Conservation (phyloP, 2,113 vertebrate genomes). For the Phrynocephalus versicolor region DNA sequence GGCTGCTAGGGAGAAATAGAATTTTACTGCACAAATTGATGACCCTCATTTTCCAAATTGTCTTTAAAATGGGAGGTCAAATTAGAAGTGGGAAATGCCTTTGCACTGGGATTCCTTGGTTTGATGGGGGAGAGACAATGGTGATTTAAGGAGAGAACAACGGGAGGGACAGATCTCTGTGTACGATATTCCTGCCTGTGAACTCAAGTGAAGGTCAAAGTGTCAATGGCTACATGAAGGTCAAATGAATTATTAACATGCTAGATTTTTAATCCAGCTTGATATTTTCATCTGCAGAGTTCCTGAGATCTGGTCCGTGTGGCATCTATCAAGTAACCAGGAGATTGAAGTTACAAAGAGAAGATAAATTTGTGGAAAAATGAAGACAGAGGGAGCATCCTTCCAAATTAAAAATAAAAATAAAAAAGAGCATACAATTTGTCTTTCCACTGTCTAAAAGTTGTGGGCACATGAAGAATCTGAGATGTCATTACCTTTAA, state of each 20-base stretch:
- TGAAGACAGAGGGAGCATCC: neutral
- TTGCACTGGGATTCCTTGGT: neutral
- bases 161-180: neutral
- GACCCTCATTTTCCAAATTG: neutral
- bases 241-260: constrained; percentile 1
- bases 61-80: neutral
- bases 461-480: fast-evolving
- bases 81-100: neutral
- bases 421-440: neutral
- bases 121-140: neutral
- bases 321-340: neutral
- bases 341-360: neutral
- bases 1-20: neutral
- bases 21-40: neutral
- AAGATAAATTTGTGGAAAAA: neutral
- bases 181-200: neutral
- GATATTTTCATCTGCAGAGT: neutral
- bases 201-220: neutral
- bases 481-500: neutral
- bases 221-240: neutral
- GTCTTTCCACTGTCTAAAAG: neutral
- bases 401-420: too few species aligned
- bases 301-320: neutral
- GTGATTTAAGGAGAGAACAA: neutral
- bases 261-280: neutral